Evolutionary conservation across 2,113 vertebrate species (phyloP), one percentile per base, ranked within the genome.

Genomic region (Brachyhypopomus occidentalis): DNA sequence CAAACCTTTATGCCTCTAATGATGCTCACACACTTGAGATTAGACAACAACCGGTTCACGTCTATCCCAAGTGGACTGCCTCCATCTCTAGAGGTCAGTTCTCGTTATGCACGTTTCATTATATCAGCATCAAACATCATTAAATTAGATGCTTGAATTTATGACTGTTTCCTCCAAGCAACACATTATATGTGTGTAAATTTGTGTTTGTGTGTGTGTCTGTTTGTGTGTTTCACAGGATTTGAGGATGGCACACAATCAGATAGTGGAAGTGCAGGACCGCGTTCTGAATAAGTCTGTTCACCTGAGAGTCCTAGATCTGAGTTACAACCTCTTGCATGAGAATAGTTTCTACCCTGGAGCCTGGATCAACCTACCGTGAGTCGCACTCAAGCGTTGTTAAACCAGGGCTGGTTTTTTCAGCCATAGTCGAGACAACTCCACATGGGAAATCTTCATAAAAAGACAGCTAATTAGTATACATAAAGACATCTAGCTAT

Each of bases 301-400:
- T 23, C 88, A 90, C 71, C 86, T 96, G 77, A 89, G 74, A 6
- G 75, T 86, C 17, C 82, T 95, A 67, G 89, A 92, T 66, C 90
- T 95, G 78, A 95, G 92, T 82, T 93, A 92, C 86, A 95, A 94
- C 88, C 74, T 74, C 17, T 88, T 96, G 70, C 88, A 88, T 62
- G 92, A 96, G 64, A 86, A 90, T 80, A 48, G 41, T 77, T 90
- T 95, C 4, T 82, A 72, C 0, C 78, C 84, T 30, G 63, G 17
- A 0, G 87, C 92, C 77, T 94, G 92, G 93, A 89, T 78, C 3
- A 63, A 79, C n/a, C 90, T 95, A 12, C 92, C 71, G 88, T 94
- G 89, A 84, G 91, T 88, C 64, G 16, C 23, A 25, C 56, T 36
- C 34, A 77, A 56, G 77, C 23, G 17, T 30, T 59, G 5, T 77